Conservation (phyloP, 2,797 vertebrate genomes). For the Tangara arthus region DNA sequence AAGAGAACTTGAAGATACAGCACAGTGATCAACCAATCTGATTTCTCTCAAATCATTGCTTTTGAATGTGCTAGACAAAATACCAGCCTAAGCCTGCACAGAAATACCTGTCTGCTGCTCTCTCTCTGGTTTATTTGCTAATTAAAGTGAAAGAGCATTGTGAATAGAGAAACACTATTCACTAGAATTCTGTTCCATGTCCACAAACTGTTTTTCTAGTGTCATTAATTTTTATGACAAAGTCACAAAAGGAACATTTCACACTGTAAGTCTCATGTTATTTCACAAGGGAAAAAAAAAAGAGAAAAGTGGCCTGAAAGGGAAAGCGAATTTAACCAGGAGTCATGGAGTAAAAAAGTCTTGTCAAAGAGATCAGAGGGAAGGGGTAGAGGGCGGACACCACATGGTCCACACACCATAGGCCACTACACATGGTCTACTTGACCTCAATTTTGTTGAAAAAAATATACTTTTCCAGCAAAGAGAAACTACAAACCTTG, state of each 20-base stretch:
- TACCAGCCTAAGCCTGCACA: background rate
- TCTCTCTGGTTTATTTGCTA: conserved; percentile 27
- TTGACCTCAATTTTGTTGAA: background rate
- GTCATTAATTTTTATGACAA: conserved; percentile 19
- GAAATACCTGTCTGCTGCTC: background rate
- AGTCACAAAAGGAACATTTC: conserved; percentile 17
- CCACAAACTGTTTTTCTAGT: conserved; percentile 5
- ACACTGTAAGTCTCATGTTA: background rate
- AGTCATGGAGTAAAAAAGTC: background rate
- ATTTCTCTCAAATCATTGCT: background rate
- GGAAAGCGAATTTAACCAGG: background rate
- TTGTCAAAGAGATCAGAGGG: background rate
- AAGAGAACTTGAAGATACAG: conserved; percentile 3
- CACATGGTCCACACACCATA: background rate
- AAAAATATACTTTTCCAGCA: background rate
- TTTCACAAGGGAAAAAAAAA: background rate
- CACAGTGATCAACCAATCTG: background rate
- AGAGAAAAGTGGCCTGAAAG: background rate
- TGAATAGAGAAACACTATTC: background rate
- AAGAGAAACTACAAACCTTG: background rate
- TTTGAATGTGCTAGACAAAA: background rate
- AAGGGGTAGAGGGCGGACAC: background rate
- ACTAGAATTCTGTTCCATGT: background rate
- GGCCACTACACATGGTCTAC: background rate
- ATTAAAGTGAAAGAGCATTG: background rate